Evolutionary conservation across 2,113 vertebrate species (phyloP).

Genomic region (Toxotes chatareus): DNA sequence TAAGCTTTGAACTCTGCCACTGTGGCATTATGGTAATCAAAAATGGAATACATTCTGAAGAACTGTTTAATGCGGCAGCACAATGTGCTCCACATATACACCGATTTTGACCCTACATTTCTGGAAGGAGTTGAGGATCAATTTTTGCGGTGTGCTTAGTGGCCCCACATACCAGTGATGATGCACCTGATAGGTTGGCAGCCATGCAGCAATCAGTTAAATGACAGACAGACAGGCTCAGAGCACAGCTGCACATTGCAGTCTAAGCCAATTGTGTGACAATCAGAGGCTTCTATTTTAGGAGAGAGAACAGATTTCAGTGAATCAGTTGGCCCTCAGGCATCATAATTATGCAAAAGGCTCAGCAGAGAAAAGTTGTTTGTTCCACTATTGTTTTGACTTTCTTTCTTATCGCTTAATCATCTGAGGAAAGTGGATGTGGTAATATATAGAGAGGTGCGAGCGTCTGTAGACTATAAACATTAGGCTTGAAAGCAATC

Average conservation of each 20-base stretch:
- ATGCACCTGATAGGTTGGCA: conserved; percentile 84
- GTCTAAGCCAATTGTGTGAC: conserved; percentile 86
- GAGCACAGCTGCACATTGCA: conserved; percentile 84
- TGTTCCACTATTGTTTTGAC: conserved; percentile 81
- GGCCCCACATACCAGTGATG: conserved; percentile 65
- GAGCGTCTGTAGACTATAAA: conserved; percentile 59
- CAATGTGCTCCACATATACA: conserved; percentile 42
- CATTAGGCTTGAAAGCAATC: conserved; percentile 67
- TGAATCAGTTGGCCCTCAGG: conserved; percentile 83
- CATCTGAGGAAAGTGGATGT: conserved; percentile 69
- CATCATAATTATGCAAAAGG: conserved; percentile 84
- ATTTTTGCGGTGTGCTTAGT: conserved; percentile 35
- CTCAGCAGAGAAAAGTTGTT: conserved; percentile 81
- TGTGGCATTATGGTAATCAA: conserved; percentile 73
- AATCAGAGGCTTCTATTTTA: conserved; percentile 87
- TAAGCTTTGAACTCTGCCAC: conserved; percentile 72
- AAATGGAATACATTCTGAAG: conserved; percentile 68
- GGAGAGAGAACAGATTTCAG: conserved; percentile 82
- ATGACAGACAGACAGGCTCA: conserved; percentile 82
- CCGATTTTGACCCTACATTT: conserved; percentile 58
- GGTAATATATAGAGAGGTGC: conserved; percentile 69
- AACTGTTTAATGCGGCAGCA: conserved; percentile 55
- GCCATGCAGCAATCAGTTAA: conserved; percentile 82
- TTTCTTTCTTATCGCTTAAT: conserved; percentile 77
- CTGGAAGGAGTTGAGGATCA: conserved; percentile 58